These are phyloP conservation scores for Tipula helvola DNA, from an alignment of 2,888 invertebrate species.

Conservation along the genomic window DNA sequence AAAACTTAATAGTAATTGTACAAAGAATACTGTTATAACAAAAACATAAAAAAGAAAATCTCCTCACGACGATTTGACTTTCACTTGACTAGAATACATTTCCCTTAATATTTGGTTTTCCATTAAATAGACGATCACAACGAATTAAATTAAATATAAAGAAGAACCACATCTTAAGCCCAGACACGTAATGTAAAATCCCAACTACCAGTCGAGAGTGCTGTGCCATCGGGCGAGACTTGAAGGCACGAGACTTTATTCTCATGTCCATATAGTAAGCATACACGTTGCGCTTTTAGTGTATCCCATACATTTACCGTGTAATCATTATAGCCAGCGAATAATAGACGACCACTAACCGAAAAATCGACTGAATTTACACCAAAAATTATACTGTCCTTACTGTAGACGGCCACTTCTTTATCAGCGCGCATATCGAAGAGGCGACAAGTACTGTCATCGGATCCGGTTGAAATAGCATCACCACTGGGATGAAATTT, in stretches of 20 bases:
- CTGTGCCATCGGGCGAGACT: slow-evolving; percentile 95
- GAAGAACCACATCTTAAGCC: not conserved
- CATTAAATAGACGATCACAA: slow-evolving; percentile 4
- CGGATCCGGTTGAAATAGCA: slow-evolving; percentile 96
- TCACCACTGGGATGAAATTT: slow-evolving; percentile 98
- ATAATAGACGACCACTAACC: slow-evolving; percentile 85
- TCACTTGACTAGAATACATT: not conserved
- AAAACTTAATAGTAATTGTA: not conserved
- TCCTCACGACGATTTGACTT: not conserved
- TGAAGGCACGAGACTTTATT: slow-evolving; percentile 85
- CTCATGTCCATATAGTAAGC: slow-evolving; percentile 89
- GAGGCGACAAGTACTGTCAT: slow-evolving; percentile 92
- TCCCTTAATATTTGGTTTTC: not conserved
- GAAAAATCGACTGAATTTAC: slow-evolving; percentile 97
- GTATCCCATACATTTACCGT: slow-evolving; percentile 99
- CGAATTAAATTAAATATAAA: not conserved
- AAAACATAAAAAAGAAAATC: not conserved
- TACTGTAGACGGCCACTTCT: slow-evolving; percentile 90
- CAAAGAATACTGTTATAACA: not conserved
- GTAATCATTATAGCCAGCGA: slow-evolving; percentile 98
- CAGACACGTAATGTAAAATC: slow-evolving; percentile 76
- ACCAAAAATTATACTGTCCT: slow-evolving; percentile 95
- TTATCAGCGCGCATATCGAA: slow-evolving; percentile 97
- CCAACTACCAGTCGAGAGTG: slow-evolving; percentile 95
- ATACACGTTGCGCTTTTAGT: slow-evolving; percentile 79